A percentile compares a stretch with the other conserved stretches of the same genome.
Evolutionary conservation across 2,113 vertebrate genomes (phyloP).

Genomic region (Heptranchias perlo): DNA sequence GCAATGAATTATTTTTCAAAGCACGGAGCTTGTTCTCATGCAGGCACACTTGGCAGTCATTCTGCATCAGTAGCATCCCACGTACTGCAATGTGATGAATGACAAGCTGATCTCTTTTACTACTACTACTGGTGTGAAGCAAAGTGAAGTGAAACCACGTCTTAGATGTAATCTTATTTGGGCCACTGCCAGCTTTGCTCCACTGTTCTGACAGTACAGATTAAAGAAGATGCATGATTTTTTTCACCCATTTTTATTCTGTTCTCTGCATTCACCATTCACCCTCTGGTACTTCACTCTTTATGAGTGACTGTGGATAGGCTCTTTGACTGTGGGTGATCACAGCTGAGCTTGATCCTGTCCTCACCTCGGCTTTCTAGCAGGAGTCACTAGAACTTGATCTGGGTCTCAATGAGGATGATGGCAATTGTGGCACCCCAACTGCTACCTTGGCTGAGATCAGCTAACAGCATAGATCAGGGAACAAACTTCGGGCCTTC

Average conservation of each 20-base stretch:
- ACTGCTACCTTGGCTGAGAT: neutral
- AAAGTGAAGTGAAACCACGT: no score
- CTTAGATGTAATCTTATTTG: neutral
- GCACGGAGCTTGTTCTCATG: neutral
- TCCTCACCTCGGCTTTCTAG: neutral
- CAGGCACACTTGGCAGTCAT: no score
- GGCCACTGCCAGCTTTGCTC: neutral
- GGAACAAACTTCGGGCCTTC: neutral
- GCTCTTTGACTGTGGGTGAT: neutral
- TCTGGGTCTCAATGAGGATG: neutral
- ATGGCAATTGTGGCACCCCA: neutral
- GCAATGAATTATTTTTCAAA: neutral
- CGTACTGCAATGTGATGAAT: no score
- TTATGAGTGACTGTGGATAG: neutral
- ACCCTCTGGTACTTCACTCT: neutral
- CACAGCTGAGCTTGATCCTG: neutral
- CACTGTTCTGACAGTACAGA: neutral
- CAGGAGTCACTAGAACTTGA: neutral
- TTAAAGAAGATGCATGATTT: neutral
- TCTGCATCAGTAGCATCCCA: no score
- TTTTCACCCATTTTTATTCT: neutral
- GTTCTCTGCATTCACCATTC: neutral
- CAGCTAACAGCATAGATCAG: neutral
- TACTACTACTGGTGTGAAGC: no score
- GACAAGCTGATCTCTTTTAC: no score